Evolutionary conservation across 1,140 invertebrate genomes (phyloP).

Genomic region (Pemphigus obesinymphae): DNA sequence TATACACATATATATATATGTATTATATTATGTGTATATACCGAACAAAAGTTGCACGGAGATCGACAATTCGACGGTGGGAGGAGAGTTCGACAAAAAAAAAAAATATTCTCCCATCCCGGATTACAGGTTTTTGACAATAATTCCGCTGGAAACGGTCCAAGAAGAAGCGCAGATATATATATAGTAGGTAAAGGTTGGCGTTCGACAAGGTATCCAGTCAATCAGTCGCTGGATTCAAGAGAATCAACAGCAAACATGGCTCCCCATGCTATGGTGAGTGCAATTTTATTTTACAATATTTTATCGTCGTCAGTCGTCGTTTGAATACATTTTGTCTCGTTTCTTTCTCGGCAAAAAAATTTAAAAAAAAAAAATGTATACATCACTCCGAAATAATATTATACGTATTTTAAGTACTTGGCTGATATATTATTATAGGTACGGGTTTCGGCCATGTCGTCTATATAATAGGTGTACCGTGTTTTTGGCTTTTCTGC

Average conservation of each 20-base stretch:
- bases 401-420: no score
- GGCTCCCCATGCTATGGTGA: conserved; percentile 17
- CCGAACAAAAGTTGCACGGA: not conserved
- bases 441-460: no score
- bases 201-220: not conserved
- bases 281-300: no score
- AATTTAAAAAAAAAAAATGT: no score
- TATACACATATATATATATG: no score
- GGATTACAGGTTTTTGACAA: conserved; percentile 31
- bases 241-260: not conserved
- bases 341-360: not conserved
- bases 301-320: no score
- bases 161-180: conserved; percentile 17
- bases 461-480: no score
- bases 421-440: no score
- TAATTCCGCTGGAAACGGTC: conserved; percentile 10
- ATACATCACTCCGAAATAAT: no score
- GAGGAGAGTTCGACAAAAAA: not conserved
- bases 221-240: conserved; percentile 25
- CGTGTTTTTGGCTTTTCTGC: no score
- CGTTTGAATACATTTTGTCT: not conserved
- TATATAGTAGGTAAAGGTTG: conserved; percentile 25
- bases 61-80: not conserved
- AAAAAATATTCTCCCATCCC: conserved; percentile 9
- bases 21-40: no score